Percentiles rank a stretch among this genome's conserved stretches.
phyloP scores from a whole-genome alignment of 2,888 invertebrate species.

The Zygogramma bicolorata region DNA sequence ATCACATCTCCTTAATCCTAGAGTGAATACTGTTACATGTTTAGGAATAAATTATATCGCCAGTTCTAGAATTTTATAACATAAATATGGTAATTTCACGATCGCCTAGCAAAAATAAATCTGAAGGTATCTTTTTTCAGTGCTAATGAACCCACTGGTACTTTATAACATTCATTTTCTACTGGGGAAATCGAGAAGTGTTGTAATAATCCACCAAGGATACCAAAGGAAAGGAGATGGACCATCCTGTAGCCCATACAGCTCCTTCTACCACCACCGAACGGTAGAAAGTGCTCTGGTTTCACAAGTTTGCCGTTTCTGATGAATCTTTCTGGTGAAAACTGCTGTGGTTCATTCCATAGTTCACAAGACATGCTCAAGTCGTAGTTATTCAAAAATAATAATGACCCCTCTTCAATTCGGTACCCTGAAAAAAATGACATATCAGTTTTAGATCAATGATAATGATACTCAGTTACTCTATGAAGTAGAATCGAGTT shows the following conservation, averaged over 20 bases:
- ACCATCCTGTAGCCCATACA: constrained; percentile 80
- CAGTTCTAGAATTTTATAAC: background rate
- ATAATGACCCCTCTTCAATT: constrained; percentile 73
- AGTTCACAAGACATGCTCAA: constrained; percentile 73
- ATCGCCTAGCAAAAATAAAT: constrained; percentile 68
- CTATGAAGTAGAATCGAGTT: too few relatives aligned
- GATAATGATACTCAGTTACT: too few relatives aligned
- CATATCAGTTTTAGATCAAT: too few relatives aligned
- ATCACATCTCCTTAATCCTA: background rate
- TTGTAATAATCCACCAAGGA: constrained; percentile 70
- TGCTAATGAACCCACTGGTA: constrained; percentile 71
- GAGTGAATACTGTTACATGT: constrained; percentile 16
- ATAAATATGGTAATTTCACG: constrained; percentile 33
- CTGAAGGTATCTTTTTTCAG: constrained; percentile 68
- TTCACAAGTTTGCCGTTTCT: constrained; percentile 70
- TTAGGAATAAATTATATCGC: constrained; percentile 9
- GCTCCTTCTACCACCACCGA: constrained; percentile 75
- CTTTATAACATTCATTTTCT: constrained; percentile 66
- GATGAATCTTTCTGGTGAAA: constrained; percentile 75
- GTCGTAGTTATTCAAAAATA: constrained; percentile 78
- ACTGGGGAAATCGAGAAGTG: constrained; percentile 69
- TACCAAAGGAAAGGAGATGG: constrained; percentile 71
- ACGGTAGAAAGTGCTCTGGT: constrained; percentile 76
- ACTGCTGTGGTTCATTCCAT: constrained; percentile 73
- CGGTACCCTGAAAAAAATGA: constrained; percentile 72